Evolutionary conservation across 2,888 invertebrate species (phyloP), one percentile per base, ranked within the genome.

Genomic region (Globia sparganii): DNA sequence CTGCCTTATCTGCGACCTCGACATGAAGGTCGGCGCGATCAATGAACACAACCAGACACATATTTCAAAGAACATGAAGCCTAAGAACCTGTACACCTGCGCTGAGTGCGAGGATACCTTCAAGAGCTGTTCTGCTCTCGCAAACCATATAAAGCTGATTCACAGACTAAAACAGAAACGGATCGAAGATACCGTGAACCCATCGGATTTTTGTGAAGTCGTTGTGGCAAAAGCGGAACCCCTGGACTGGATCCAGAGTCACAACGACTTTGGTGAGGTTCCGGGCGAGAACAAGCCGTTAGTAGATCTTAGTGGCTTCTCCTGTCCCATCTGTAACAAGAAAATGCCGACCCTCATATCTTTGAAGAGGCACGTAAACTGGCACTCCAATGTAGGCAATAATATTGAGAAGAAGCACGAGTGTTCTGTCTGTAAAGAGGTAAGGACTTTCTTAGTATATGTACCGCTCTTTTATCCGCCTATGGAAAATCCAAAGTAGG

Each of bases 141-240:
- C 95, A 0, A 95, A 91, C 71, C 96, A 96, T 85, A 96, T 96
- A 69, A 96, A 96, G 83, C 83, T 96, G n/a, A 93, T 96, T 53
- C 96, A 96, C 84, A 90, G 92, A 78, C 90, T 94, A 80, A 91
- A 91, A 34, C 93, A 93, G 82, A 84, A 88, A 59, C 85, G 87
- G 43, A 86, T 91, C 72, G 88, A 91, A 58, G 91, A 89, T 61
- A 72, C 82, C 62, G 83, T 87, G 46, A 93, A 96, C 81, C 88
- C 95, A 92, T 94, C 96, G 95, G 97, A 96, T 95, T 97, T 97
- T 96, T 97, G 97, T 95, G 97, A 97, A 86, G 96, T 97, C 95
- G 97, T 97, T 95, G 97, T 97, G 95, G 95, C 96, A 53, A 97
- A 97, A 90, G 92, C 95, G 95, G 97, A 97, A 94, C 96, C 96